phyloP scores from a whole-genome alignment of 2,888 invertebrate species.

The Chirona hameri region DNA sequence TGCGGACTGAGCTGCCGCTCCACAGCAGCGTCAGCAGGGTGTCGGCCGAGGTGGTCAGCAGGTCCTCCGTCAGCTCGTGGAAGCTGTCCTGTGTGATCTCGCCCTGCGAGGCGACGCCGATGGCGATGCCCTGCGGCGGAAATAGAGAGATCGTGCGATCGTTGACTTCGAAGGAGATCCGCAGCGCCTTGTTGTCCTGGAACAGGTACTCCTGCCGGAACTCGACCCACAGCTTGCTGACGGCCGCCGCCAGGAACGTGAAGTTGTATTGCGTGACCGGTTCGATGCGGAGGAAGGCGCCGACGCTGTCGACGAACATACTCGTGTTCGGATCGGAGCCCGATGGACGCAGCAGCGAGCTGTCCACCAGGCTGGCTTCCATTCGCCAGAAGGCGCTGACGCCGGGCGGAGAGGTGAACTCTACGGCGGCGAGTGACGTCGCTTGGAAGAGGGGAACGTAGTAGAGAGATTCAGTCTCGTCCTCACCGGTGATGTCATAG shows the following conservation, averaged over 20 bases:
- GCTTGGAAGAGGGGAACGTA: not conserved
- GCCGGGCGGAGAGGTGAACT: not conserved
- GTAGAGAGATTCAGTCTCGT: not conserved
- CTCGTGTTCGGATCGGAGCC: not conserved
- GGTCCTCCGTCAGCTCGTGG: not conserved
- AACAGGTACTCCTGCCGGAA: not conserved
- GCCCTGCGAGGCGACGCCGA: not conserved
- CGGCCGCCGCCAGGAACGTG: not conserved
- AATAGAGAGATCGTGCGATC: not conserved
- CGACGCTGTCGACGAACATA: not conserved
- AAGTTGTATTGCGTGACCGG: not conserved
- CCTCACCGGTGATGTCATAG: not conserved
- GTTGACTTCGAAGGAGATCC: not conserved
- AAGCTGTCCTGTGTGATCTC: not conserved
- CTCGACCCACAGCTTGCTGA: not conserved
- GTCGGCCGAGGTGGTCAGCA: not conserved
- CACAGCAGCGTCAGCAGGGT: not conserved
- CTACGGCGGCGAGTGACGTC: not conserved
- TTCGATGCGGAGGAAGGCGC: not conserved
- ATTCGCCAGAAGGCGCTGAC: not conserved
- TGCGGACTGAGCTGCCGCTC: not conserved
- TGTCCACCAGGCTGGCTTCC: not conserved
- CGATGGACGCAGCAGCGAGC: not conserved
- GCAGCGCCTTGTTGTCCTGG: not conserved
- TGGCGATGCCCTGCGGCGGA: not conserved